Evolutionary conservation across 2,797 vertebrate species (phyloP).

Genomic region (Sardinella longiceps): DNA sequence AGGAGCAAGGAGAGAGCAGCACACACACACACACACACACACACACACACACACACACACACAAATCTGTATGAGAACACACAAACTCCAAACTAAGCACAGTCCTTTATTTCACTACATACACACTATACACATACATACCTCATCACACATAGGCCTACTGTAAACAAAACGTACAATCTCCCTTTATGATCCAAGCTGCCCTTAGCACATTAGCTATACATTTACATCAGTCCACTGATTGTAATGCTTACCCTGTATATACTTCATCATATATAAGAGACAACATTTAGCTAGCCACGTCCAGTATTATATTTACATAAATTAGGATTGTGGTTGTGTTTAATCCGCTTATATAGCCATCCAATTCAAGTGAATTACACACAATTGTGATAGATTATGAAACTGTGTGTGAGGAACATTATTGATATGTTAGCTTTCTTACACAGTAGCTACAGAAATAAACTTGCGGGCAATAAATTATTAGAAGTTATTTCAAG

Average conservation of each 20-base stretch:
- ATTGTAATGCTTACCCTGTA: not conserved
- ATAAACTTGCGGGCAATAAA: not conserved
- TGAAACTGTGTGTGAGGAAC: no score
- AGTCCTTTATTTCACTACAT: not conserved
- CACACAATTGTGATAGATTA: not conserved
- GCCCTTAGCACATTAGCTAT: not conserved
- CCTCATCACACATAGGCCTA: not conserved
- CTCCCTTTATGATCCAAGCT: not conserved
- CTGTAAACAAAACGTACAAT: not conserved
- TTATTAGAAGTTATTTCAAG: no score
- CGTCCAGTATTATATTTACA: slow-evolving; percentile 7
- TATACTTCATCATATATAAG: slow-evolving; percentile 3
- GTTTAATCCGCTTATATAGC: not conserved
- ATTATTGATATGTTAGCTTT: not conserved
- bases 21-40: not conserved
- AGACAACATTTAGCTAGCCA: slow-evolving; percentile 2
- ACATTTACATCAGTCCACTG: not conserved
- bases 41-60: not conserved
- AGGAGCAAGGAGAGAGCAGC: not conserved
- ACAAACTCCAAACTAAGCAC: not conserved
- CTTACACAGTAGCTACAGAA: not conserved
- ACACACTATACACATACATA: not conserved
- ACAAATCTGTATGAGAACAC: not conserved
- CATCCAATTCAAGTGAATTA: not conserved
- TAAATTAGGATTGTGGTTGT: not conserved